phyloP scores from a whole-genome alignment of 2,888 invertebrate species.

The Mythimna impura region DNA sequence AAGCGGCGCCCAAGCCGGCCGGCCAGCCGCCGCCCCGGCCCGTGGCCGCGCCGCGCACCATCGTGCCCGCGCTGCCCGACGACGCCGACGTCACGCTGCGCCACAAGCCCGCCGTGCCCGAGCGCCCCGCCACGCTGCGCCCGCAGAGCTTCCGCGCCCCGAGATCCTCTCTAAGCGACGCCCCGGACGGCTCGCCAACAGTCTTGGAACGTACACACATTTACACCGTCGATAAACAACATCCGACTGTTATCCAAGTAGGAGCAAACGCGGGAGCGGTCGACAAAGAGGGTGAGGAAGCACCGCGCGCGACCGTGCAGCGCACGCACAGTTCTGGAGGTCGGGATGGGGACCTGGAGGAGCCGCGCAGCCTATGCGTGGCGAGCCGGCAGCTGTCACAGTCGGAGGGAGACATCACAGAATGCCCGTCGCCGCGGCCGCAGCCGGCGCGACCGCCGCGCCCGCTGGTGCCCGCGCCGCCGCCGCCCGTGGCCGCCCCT shows the following conservation, averaged over 20 bases:
- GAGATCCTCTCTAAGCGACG: conserved; percentile 76
- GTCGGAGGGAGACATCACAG: conserved; percentile 91
- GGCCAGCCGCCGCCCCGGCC: conserved; percentile 77
- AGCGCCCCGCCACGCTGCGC: conserved; percentile 93
- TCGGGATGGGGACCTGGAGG: conserved; percentile 84
- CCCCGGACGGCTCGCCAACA: conserved; percentile 78
- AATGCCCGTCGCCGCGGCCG: conserved; percentile 83
- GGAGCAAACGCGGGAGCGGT: conserved; percentile 68
- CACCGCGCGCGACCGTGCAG: conserved; percentile 81
- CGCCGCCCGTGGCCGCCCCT: conserved; percentile 63
- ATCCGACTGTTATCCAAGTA: conserved; percentile 93
- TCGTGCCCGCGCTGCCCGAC: conserved; percentile 73
- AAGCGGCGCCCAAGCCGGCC: conserved; percentile 64
- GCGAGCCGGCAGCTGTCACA: conserved; percentile 88
- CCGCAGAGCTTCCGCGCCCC: conserved; percentile 89
- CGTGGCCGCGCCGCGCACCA: conserved; percentile 86
- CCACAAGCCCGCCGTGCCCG: conserved; percentile 95
- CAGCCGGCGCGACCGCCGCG: conserved; percentile 79
- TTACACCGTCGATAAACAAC: conserved; percentile 94
- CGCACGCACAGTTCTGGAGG: conserved; percentile 87
- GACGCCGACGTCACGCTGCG: conserved; percentile 89
- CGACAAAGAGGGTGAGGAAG: conserved; percentile 71
- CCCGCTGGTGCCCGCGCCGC: conserved; percentile 82
- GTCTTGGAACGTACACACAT: conserved; percentile 93
- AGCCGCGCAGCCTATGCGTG: conserved; percentile 78